Percentiles rank a stretch among this genome's conserved stretches.
These are phyloP conservation scores for Hyperoplus immaculatus DNA, from an alignment of 2,797 vertebrate genomes.

Conservation along the genomic window DNA sequence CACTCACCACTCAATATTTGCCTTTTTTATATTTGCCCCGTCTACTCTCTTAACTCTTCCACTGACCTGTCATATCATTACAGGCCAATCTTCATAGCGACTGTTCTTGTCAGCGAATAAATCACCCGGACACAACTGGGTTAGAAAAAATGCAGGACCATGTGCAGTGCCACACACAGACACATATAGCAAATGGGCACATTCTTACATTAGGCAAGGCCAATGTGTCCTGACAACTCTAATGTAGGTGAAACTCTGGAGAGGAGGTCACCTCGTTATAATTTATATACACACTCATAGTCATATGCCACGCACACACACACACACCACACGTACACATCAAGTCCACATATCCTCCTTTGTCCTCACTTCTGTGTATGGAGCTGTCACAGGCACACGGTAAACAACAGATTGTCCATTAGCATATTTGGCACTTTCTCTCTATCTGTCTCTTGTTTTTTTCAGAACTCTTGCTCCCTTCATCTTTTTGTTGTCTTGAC, in stretches of 20 bases:
- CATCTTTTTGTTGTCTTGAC: conserved; percentile 18
- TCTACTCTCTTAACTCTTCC: conserved; percentile 29
- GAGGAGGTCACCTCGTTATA: neutral
- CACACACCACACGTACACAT: neutral
- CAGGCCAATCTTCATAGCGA: conserved; percentile 69
- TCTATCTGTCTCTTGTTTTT: conserved; percentile 17
- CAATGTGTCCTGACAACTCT: conserved; percentile 23
- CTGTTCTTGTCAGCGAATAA: conserved; percentile 76
- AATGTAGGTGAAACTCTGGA: neutral
- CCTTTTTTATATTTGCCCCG: conserved; percentile 2
- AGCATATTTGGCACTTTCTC: conserved; percentile 24
- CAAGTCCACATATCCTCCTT: neutral
- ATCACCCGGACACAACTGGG: conserved; percentile 80
- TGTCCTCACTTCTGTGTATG: neutral
- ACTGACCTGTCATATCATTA: conserved; percentile 79
- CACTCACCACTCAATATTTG: conserved; percentile 31
- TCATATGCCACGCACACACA: neutral
- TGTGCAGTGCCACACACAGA: conserved; percentile 26
- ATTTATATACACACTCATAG: too few species aligned
- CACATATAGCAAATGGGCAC: conserved; percentile 19
- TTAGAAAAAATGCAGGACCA: conserved; percentile 62
- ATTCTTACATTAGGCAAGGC: conserved; percentile 17
- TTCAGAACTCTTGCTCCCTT: conserved; percentile 11
- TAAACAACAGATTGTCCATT: conserved; percentile 50
- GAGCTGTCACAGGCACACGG: conserved; percentile 8